Conservation (phyloP, 2,888 invertebrate species). For the Hypercompe scribonia region DNA sequence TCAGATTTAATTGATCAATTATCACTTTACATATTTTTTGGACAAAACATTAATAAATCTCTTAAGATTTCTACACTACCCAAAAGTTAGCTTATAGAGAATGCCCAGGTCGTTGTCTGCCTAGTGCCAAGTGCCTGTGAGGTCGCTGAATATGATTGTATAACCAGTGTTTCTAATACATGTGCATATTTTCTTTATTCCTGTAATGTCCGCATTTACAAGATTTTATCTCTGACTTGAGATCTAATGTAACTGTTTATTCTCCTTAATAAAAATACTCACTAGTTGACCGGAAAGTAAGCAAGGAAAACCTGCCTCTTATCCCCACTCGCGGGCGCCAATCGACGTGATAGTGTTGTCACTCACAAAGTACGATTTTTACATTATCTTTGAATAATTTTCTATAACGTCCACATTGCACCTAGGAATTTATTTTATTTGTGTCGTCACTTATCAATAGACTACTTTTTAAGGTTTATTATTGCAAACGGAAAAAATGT, state of each 20-base stretch:
- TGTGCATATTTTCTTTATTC: background rate
- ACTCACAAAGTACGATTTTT: background rate
- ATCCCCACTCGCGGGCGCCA: background rate
- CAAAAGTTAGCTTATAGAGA: no score
- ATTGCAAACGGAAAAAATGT: background rate
- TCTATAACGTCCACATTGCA: no score
- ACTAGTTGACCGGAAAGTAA: conserved; percentile 10
- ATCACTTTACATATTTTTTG: background rate
- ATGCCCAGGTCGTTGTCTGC: no score
- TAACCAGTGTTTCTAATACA: background rate
- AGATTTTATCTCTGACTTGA: background rate
- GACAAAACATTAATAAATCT: no score
- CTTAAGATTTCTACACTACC: no score
- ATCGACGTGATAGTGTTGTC: background rate
- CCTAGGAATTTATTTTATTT: background rate
- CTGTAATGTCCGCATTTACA: background rate
- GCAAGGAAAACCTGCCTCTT: conserved; percentile 12
- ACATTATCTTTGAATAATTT: background rate
- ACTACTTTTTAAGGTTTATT: background rate
- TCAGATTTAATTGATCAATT: background rate
- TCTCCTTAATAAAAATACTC: background rate
- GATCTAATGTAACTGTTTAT: background rate
- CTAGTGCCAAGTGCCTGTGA: no score
- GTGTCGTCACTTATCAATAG: background rate
- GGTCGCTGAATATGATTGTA: no score